A percentile compares a stretch with the other conserved stretches of the same genome.
Conservation (phyloP, 2,888 invertebrate genomes). For the Cremastinae sp. region DNA sequence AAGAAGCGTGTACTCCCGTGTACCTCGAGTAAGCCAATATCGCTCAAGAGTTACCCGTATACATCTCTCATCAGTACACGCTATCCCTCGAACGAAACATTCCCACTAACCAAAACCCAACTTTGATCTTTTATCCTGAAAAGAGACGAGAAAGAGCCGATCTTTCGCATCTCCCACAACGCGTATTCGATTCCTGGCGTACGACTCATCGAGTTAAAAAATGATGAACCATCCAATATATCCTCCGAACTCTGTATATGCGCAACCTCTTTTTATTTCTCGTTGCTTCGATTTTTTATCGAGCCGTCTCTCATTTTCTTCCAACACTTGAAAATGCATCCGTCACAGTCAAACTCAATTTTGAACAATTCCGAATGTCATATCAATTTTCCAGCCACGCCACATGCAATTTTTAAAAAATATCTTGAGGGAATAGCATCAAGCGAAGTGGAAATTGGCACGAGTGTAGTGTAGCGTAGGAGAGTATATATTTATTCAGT, state of each 20-base stretch:
- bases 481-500: constrained; percentile 25
- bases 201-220: background rate
- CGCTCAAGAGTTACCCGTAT: constrained; percentile 37
- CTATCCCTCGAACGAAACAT: constrained; percentile 71
- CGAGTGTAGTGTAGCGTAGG: constrained; percentile 24
- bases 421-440: background rate
- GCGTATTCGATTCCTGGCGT: background rate
- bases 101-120: constrained; percentile 65
- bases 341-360: no score
- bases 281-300: no score
- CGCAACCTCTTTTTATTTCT: background rate
- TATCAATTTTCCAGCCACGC: no score
- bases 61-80: background rate
- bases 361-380: no score
- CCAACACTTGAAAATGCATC: no score
- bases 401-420: no score
- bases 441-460: constrained; percentile 17
- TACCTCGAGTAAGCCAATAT: constrained; percentile 44
- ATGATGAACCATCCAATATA: constrained; percentile 21
- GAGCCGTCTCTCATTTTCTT: no score
- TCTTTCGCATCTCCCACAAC: background rate
- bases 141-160: constrained; percentile 3
- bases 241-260: background rate
- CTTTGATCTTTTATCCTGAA: constrained; percentile 71
- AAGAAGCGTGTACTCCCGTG: constrained; percentile 34